phyloP scores from a whole-genome alignment of 2,888 invertebrate species.

The Phoronis australis region DNA sequence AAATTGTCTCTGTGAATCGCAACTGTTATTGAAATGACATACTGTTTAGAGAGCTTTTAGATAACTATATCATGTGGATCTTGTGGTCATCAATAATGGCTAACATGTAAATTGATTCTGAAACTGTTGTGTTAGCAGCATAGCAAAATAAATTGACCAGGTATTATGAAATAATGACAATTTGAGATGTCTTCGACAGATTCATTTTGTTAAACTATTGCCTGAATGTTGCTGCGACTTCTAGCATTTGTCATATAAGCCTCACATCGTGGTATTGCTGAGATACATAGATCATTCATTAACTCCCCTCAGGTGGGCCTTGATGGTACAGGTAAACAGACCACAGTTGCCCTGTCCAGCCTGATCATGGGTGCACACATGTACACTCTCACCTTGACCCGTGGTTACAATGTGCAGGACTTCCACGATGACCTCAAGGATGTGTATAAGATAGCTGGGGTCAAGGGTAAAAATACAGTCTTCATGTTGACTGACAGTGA shows the following conservation, averaged over 20 bases:
- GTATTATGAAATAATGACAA: neutral
- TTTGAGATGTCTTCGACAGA: neutral
- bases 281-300: neutral
- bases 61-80: too few relatives aligned
- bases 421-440: slow-evolving; percentile 50
- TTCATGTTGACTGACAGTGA: slow-evolving; percentile 50
- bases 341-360: slow-evolving; percentile 43
- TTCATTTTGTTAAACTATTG: slow-evolving; percentile 1
- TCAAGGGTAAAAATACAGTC: slow-evolving; percentile 41
- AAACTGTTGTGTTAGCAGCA: too few relatives aligned
- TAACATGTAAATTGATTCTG: too few relatives aligned
- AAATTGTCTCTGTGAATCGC: too few relatives aligned
- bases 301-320: slow-evolving; percentile 44
- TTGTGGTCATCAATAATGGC: too few relatives aligned
- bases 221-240: too few relatives aligned
- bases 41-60: too few relatives aligned
- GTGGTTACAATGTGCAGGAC: slow-evolving; percentile 40
- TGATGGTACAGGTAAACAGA: slow-evolving; percentile 48
- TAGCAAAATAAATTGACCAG: too few relatives aligned
- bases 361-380: slow-evolving; percentile 45
- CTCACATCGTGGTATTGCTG: too few relatives aligned
- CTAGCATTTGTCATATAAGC: too few relatives aligned
- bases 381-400: slow-evolving; percentile 43
- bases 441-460: slow-evolving; percentile 39
- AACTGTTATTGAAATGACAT: too few relatives aligned